Evolutionary conservation across 2,797 vertebrate genomes (phyloP).

Genomic region (Acrossocheilus wenchowensis): DNA sequence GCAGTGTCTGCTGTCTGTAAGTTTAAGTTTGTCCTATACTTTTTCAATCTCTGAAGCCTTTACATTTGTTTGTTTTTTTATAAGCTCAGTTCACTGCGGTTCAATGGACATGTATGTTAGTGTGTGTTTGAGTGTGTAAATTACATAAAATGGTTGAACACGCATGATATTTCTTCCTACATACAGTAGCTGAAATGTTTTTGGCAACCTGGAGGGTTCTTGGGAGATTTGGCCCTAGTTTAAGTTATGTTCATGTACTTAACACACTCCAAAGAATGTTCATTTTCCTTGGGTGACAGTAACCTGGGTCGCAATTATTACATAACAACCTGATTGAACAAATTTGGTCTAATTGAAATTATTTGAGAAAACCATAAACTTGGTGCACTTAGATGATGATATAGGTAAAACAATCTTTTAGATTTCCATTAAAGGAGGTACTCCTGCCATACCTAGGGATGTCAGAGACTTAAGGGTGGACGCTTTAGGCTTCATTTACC

Average conservation of each 20-base stretch:
- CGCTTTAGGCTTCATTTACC: background rate
- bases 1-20: background rate
- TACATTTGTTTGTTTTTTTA: background rate
- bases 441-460: background rate
- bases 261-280: background rate
- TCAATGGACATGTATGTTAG: background rate
- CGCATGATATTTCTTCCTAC: background rate
- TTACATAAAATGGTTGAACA: background rate
- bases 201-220: background rate
- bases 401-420: background rate
- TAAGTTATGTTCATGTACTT: background rate
- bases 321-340: background rate
- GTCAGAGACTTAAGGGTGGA: background rate
- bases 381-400: background rate
- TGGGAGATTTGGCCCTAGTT: background rate
- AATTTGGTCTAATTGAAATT: background rate
- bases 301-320: background rate
- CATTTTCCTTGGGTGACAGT: background rate
- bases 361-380: background rate
- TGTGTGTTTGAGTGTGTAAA: background rate
- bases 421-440: background rate
- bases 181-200: background rate
- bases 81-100: background rate
- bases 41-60: background rate
- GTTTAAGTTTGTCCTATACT: background rate